Evolutionary conservation across 2,113 vertebrate genomes (phyloP).

Genomic region (Bettongia penicillata): DNA sequence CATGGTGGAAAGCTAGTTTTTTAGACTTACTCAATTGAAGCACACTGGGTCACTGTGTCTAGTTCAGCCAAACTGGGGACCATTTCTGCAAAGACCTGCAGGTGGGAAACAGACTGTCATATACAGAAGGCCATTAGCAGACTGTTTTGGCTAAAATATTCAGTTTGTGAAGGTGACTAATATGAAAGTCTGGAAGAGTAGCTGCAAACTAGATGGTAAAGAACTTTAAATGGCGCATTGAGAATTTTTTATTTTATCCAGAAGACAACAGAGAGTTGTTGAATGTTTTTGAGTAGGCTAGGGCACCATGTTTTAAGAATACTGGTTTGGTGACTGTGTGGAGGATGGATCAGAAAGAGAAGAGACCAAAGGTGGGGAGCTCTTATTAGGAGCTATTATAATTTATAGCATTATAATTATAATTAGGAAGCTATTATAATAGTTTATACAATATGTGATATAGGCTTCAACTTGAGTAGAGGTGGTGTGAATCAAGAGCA

Average conservation of each 20-base stretch:
- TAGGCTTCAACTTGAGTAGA: neutral
- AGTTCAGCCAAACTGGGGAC: neutral
- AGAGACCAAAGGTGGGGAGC: neutral
- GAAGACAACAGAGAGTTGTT: neutral
- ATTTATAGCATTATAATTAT: too few relatives aligned
- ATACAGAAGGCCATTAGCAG: neutral
- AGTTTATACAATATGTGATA: neutral
- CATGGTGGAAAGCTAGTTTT: neutral
- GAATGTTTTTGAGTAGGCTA: neutral
- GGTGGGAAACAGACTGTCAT: neutral
- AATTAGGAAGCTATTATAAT: neutral
- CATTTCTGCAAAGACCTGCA: neutral
- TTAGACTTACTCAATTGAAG: neutral
- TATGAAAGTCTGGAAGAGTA: neutral
- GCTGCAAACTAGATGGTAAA: neutral
- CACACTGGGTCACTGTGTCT: neutral
- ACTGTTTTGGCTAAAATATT: neutral
- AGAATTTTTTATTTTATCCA: neutral
- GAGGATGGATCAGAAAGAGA: neutral
- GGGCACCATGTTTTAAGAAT: neutral
- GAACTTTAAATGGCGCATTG: neutral
- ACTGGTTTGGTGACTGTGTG: neutral
- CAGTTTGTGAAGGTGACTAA: neutral
- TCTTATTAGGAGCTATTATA: neutral
- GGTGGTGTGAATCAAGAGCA: neutral